Evolutionary conservation across 2,113 vertebrate genomes (phyloP), one percentile per base, ranked within the genome.

Genomic region (Tetrao urogallus): DNA sequence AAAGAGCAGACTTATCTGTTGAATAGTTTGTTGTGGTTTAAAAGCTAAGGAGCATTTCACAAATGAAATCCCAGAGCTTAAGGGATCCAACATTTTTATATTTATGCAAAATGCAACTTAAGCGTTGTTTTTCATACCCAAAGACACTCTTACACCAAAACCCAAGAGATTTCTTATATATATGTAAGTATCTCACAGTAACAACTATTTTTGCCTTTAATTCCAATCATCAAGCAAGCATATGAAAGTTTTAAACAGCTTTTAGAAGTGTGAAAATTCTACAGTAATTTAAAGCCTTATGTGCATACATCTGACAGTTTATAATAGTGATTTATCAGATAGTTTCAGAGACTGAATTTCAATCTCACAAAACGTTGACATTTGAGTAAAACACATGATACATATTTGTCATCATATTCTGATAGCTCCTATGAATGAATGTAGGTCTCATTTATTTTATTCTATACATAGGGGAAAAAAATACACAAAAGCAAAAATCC

Each of bases 81-180:
- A 67, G 28, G 45, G 22, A 83, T 40, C 28, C 56, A 91, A 77
- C 47, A 77, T 71, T 79, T 92, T 43, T 60, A 5, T 74, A 89
- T 73, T 86, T 89, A 71, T 12, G 87, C 84, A 92, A 94, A 89
- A 96, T 94, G 94, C 85, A 96, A 83, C 38, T 54, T 43, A 10
- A 89, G 47, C 28, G 89, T 11, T 60, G 22, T 30, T 27, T 83
- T 76, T 58, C 30, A 56, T 25, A 78, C 69, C 47, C 19, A n/a
- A 34, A 93, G 54, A 47, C 27, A 91, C 32, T 61, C 54, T 87
- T 89, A 76, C 18, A 94, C 91, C 40, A 94, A 88, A 91, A 86
- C 2, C n/a, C 92, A 94, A 16, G 0, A 82, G 38, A 84, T 69
- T 61, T 86, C 56, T 78, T 82, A 21, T n/a, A 25, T 63, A 43